A percentile compares a stretch with the other conserved stretches of the same genome.
phyloP scores from a whole-genome alignment of 2,888 invertebrate species.

The Tribolium freemani region DNA sequence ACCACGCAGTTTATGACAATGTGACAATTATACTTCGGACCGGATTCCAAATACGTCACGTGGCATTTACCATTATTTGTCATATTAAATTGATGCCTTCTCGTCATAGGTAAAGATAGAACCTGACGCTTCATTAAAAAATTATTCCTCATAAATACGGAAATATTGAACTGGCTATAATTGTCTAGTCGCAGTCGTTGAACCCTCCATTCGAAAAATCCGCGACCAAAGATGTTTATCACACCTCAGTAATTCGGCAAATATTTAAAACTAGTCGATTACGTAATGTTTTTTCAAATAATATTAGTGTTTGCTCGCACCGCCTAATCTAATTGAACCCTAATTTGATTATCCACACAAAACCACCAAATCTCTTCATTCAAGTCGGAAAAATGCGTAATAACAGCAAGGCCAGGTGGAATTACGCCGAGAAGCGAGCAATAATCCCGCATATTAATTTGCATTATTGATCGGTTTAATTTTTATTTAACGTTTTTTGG shows the following conservation, averaged over 20 bases:
- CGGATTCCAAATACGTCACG: not conserved
- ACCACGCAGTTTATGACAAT: not conserved
- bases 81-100: not conserved
- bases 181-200: not conserved
- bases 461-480: not conserved
- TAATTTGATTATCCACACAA: not conserved
- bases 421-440: not conserved
- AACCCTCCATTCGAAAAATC: not conserved
- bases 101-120: not conserved
- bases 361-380: conserved; percentile 9
- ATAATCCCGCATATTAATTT: not conserved
- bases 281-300: conserved; percentile 27
- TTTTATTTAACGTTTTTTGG: not conserved
- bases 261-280: conserved; percentile 24
- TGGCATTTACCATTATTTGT: not conserved
- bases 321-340: not conserved
- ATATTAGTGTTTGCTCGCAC: conserved; percentile 19
- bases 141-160: not conserved
- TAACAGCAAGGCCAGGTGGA: conserved; percentile 29
- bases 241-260: conserved; percentile 6
- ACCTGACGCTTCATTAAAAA: not conserved
- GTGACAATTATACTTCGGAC: not conserved
- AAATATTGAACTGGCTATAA: not conserved
- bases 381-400: conserved; percentile 19
- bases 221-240: too few relatives aligned